Evolutionary conservation across 1,140 invertebrate species (phyloP).

Genomic region (Tetramorium parvispinum): DNA sequence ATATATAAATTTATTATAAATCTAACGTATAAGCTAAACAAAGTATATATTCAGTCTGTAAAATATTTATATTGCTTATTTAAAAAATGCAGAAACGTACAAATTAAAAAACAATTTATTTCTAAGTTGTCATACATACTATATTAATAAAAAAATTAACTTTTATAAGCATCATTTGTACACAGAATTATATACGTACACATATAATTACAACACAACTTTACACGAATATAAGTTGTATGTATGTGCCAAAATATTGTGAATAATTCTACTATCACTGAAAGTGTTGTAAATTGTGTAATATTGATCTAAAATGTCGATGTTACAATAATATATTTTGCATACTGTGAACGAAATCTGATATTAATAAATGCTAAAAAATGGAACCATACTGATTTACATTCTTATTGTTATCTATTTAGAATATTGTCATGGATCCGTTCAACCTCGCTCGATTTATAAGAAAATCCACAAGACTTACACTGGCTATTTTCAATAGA

Average conservation of each 20-base stretch:
- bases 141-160: conserved; percentile 9
- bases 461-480: conserved; percentile 72
- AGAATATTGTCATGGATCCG: conserved; percentile 68
- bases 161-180: conserved; percentile 39
- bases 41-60: conserved; percentile 30
- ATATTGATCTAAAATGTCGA: conserved; percentile 28
- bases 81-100: not conserved
- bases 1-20: conserved; percentile 40
- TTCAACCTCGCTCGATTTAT: conserved; percentile 73
- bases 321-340: conserved; percentile 50
- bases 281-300: conserved; percentile 33
- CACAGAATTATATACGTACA: not conserved
- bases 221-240: not conserved
- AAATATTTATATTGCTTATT: conserved; percentile 27
- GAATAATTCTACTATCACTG: conserved; percentile 3
- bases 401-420: conserved; percentile 13
- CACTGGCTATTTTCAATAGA: conserved; percentile 73
- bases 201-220: not conserved
- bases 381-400: conserved; percentile 1
- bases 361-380: conserved; percentile 40
- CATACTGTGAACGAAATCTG: conserved; percentile 29
- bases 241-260: conserved; percentile 36
- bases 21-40: not conserved
- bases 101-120: conserved; percentile 24
- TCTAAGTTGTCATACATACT: not conserved